These are phyloP conservation scores for Spea hammondii DNA, from an alignment of 2,797 vertebrate genomes.

Conservation along the genomic window DNA sequence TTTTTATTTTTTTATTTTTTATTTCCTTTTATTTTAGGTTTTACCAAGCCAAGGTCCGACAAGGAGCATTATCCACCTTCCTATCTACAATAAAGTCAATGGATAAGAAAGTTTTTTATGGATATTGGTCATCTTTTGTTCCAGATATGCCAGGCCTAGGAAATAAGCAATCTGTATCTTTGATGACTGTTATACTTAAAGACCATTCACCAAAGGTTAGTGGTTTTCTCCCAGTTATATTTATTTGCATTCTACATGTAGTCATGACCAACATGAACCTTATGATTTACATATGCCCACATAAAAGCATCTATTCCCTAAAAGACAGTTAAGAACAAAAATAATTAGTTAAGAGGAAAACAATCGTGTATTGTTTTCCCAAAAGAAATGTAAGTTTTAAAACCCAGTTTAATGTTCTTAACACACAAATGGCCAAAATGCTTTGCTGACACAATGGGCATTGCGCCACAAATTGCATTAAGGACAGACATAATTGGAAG, in stretches of 20 bases:
- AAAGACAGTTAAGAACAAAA: too few species aligned
- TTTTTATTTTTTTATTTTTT: neutral
- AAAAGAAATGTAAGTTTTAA: too few species aligned
- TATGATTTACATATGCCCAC: too few species aligned
- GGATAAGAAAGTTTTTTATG: slow-evolving; percentile 88
- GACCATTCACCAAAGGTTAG: slow-evolving; percentile 89
- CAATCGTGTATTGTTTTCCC: too few species aligned
- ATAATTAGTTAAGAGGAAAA: too few species aligned
- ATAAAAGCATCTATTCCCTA: too few species aligned
- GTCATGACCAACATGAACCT: too few species aligned
- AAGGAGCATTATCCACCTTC: slow-evolving; percentile 87
- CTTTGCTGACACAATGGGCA: too few species aligned
- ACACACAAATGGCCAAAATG: too few species aligned
- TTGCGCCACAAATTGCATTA: too few species aligned
- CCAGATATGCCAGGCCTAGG: slow-evolving; percentile 83
- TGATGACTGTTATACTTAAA: slow-evolving; percentile 89
- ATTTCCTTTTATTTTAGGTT: slow-evolving; percentile 65
- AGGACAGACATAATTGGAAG: too few species aligned
- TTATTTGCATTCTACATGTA: neutral
- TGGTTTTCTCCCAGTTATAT: neutral
- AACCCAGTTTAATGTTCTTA: too few species aligned
- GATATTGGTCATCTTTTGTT: slow-evolving; percentile 96
- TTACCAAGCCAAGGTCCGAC: slow-evolving; percentile 85
- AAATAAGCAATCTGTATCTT: slow-evolving; percentile 83
- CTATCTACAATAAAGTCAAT: slow-evolving; percentile 85